Base-by-base conservation (phyloP, 2,113 vertebrate genomes). In the Corythoichthys intestinalis region DNA sequence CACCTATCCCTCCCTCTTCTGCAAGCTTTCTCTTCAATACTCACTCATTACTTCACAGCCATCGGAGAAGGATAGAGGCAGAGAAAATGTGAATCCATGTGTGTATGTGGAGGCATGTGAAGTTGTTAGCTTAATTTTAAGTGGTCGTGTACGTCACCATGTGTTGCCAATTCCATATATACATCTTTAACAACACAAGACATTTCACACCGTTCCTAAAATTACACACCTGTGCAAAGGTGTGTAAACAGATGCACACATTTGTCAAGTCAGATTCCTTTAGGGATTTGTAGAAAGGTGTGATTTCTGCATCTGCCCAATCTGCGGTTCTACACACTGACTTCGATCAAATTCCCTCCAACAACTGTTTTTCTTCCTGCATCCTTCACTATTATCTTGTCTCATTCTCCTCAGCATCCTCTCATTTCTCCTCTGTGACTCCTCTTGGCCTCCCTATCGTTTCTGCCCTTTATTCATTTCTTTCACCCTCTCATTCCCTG, bases 1-100 rank as follows among this genome's bases (percentile, higher is more conserved):
- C 35, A 47, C 65, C 38, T 44, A 44, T 44, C 5, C 72, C 57
- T 61, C 28, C 62, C 57, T 38, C 9, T 70, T 41, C 60, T 65
- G 72, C 90, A 85, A 92, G 79, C 92, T 92, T 93, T 92, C 91
- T 91, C 90, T 93, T 91, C 94, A 92, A 93, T 93, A 92, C 92
- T 92, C 92, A 88, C 89, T 90, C 90, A 93, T 93, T 93, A 86
- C 92, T 93, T 93, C 89, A 91, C 92, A 92, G 93, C 90, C 92
- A 92, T 88, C 87, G 73, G 88, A 90, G 87, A 90, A 83, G 87
- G 92, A 90, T 89, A 86, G 90, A 86, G 79, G 92, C 89, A 90
- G 72, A 92, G 91, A 91, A 91, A 93, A 81, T 74, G 75, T 77
- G 76, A 79, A 70, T 78, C 38, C 79, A 15, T 38, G 37, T 61